These are phyloP conservation scores for Anaspis maculata DNA, from an alignment of 2,888 invertebrate genomes.

Conservation along the genomic window DNA sequence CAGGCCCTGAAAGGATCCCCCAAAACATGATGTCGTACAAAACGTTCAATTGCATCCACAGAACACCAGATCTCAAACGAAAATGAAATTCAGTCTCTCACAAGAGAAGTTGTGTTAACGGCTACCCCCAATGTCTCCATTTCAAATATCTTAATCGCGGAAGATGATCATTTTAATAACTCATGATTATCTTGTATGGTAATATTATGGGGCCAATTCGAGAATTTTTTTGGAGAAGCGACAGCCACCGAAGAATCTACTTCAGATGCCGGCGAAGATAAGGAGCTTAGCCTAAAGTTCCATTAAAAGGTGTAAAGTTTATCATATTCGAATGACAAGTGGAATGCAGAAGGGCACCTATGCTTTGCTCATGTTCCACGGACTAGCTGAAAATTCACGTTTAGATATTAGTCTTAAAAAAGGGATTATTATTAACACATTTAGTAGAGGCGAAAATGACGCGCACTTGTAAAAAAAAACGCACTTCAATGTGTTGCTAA, in stretches of 20 bases:
- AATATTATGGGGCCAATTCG: slow-evolving; percentile 18
- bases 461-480: too few relatives aligned
- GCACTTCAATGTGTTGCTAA: too few relatives aligned
- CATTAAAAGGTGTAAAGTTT: slow-evolving; percentile 26
- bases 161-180: slow-evolving; percentile 18
- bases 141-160: slow-evolving; percentile 6
- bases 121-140: too few relatives aligned
- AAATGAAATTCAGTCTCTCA: too few relatives aligned
- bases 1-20: not conserved
- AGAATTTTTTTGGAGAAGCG: slow-evolving; percentile 16
- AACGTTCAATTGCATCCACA: not conserved
- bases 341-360: slow-evolving; percentile 8
- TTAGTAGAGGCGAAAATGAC: too few relatives aligned
- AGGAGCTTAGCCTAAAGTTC: slow-evolving; percentile 21
- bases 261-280: slow-evolving; percentile 23
- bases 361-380: too few relatives aligned
- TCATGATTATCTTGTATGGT: slow-evolving; percentile 15
- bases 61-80: too few relatives aligned
- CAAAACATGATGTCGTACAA: not conserved
- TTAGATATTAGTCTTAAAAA: too few relatives aligned
- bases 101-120: too few relatives aligned
- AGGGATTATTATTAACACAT: too few relatives aligned
- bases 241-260: slow-evolving; percentile 21
- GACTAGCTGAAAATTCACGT: too few relatives aligned
- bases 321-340: slow-evolving; percentile 19